phyloP scores from a whole-genome alignment of 2,888 invertebrate species.

The Leptopilina syphax region DNA sequence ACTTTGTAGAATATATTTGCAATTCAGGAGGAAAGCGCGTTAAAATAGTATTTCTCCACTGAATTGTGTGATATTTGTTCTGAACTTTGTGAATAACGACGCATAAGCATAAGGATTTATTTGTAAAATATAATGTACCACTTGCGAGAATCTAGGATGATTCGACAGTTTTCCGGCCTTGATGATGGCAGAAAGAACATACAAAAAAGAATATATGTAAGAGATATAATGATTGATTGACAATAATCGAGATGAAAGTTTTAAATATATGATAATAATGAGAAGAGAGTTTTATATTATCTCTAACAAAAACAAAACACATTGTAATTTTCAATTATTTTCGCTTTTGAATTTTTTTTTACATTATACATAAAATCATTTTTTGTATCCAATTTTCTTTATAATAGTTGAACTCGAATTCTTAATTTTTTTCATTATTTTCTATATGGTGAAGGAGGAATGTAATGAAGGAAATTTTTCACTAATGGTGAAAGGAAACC shows the following conservation, averaged over 20 bases:
- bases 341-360: too few relatives aligned
- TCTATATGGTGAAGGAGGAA: too few relatives aligned
- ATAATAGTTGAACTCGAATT: too few relatives aligned
- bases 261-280: not conserved
- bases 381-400: too few relatives aligned
- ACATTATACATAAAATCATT: too few relatives aligned
- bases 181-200: not conserved
- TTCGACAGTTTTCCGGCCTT: slow-evolving; percentile 2
- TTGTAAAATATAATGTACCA: slow-evolving; percentile 14
- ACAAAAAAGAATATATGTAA: too few relatives aligned
- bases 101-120: slow-evolving; percentile 17
- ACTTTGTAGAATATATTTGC: not conserved
- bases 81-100: not conserved
- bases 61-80: not conserved
- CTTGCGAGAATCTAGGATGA: slow-evolving; percentile 21
- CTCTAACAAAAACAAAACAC: not conserved
- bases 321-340: not conserved
- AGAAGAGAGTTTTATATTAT: not conserved
- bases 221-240: not conserved
- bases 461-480: too few relatives aligned
- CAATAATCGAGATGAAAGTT: slow-evolving; percentile 22
- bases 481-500: too few relatives aligned
- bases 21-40: slow-evolving; percentile 19
- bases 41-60: slow-evolving; percentile 5
- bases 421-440: too few relatives aligned